These are phyloP conservation scores for Corythornis leucogaster DNA, from an alignment of 2,797 vertebrate genomes.

Conservation along the genomic window DNA sequence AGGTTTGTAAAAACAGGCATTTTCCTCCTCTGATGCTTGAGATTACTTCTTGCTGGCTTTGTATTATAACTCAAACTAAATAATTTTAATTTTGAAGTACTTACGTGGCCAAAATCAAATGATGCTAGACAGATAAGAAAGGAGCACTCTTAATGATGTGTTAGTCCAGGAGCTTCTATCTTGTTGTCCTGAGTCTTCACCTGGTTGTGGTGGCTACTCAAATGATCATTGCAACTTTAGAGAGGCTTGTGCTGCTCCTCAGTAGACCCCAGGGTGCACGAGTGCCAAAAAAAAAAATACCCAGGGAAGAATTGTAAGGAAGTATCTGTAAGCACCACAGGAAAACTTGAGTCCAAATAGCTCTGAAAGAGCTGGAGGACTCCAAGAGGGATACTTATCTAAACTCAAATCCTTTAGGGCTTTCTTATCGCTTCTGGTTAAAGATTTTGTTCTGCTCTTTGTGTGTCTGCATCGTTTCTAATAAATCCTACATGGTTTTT, in stretches of 20 bases:
- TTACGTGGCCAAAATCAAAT: not conserved
- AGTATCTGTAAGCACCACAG: not conserved
- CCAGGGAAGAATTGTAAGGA: not conserved
- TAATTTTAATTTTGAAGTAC: not conserved
- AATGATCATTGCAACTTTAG: not conserved
- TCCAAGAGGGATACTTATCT: not conserved
- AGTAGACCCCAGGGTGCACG: not conserved
- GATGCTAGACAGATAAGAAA: not conserved
- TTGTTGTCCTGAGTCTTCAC: not conserved
- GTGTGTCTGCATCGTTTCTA: not conserved
- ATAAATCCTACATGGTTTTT: not conserved
- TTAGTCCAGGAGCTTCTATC: not conserved
- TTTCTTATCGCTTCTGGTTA: not conserved
- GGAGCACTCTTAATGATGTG: not conserved
- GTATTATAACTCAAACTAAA: not conserved
- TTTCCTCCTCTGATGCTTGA: not conserved
- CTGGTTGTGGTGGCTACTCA: not conserved
- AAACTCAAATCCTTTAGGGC: not conserved
- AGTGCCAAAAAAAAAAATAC: not conserved
- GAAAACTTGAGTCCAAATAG: not conserved
- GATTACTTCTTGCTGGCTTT: not conserved
- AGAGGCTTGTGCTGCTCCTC: not conserved
- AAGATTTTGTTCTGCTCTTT: slow-evolving; percentile 29
- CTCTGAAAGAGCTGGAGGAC: not conserved
- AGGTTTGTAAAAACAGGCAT: not conserved